These are phyloP conservation scores for Harpagoxenus sublaevis DNA, from an alignment of 2,888 invertebrate species.

Conservation along the genomic window DNA sequence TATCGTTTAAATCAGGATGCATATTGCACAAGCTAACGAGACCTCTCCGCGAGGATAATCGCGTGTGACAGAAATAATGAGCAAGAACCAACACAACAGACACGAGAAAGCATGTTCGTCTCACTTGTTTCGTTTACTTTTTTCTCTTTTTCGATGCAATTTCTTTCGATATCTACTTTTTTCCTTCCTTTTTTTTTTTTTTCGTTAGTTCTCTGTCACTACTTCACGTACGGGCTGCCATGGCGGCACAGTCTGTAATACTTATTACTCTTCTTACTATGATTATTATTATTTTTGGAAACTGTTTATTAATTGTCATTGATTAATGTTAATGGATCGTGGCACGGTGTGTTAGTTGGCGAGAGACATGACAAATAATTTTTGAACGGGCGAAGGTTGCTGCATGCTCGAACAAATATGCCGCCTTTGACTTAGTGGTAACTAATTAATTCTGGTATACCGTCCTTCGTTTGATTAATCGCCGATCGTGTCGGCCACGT, in stretches of 20 bases:
- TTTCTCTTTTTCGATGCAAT: slow-evolving; percentile 25
- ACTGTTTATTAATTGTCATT: slow-evolving; percentile 81
- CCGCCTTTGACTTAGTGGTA: slow-evolving; percentile 84
- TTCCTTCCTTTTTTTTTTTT: slow-evolving; percentile 12
- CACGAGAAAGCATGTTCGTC: slow-evolving; percentile 53
- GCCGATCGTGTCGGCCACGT: slow-evolving; percentile 72
- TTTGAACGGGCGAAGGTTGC: slow-evolving; percentile 84
- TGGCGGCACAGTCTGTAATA: slow-evolving; percentile 63
- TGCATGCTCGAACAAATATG: slow-evolving; percentile 84
- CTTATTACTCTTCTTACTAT: slow-evolving; percentile 46
- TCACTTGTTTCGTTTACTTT: slow-evolving; percentile 29
- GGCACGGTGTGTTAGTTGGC: slow-evolving; percentile 86
- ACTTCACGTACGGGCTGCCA: slow-evolving; percentile 65
- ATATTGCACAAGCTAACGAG: slow-evolving; percentile 50
- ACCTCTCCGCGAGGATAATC: slow-evolving; percentile 4
- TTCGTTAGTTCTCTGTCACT: slow-evolving; percentile 5
- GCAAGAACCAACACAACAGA: slow-evolving; percentile 31
- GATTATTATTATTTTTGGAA: slow-evolving; percentile 69
- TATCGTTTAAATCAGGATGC: slow-evolving; percentile 39
- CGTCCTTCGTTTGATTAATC: slow-evolving; percentile 67
- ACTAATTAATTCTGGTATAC: slow-evolving; percentile 83
- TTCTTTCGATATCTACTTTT: slow-evolving; percentile 28
- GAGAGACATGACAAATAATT: slow-evolving; percentile 79
- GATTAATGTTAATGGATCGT: slow-evolving; percentile 85
- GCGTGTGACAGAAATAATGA: slow-evolving; percentile 33